Base-by-base conservation (phyloP, 2,113 vertebrate genomes). In the Nycticorax nycticorax region DNA sequence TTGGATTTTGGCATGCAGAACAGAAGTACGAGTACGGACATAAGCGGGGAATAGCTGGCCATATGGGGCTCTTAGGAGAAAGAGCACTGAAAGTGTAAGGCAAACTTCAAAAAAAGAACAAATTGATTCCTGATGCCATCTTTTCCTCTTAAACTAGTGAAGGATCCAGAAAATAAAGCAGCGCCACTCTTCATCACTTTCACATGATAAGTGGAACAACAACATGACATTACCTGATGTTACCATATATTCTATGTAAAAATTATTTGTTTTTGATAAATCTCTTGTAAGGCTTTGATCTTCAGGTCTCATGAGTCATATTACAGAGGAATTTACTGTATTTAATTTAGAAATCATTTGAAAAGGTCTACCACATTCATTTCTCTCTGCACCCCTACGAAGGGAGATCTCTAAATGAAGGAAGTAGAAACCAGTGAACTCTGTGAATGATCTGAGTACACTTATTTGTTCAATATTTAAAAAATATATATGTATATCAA, bases 121-220 rank as follows among this genome's bases (percentile, higher is more conserved):
- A 96, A 97, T 96, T 96, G 89, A 76, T 97, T 97, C 96, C 97
- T 94, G 85, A 96, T 97, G 96, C 81, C 87, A 95, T 79, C 68
- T 92, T 82, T 85, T 64, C 85, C 72, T 88, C 91, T 91, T 52
- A 60, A 79, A 28, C 64, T 53, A 78, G 87, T 47, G 74, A 95
- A 80, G 27, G 72, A 77, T 76, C 75, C 75, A 91, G 56, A 93
- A 88, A 92, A 89, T 93, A 73, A 77, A 86, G 88, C 39, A 80
- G 50, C 13, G 1, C 45, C 68, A 28, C 32, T 71, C 93, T 95
- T 95, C 91, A 89, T 94, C 52, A 37, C 83, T 95, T 88, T 78
- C 60, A 83, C 4, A 20, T 92, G 84, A 43, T 80, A 83, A 95
- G 69, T 74, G 94, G 59, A 83, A 89, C 77, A 93, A 85, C 55